A percentile compares a stretch with the other conserved stretches of the same genome.
phyloP scores from a whole-genome alignment of 2,888 invertebrate genomes.

The Trissoscelio sp. region DNA sequence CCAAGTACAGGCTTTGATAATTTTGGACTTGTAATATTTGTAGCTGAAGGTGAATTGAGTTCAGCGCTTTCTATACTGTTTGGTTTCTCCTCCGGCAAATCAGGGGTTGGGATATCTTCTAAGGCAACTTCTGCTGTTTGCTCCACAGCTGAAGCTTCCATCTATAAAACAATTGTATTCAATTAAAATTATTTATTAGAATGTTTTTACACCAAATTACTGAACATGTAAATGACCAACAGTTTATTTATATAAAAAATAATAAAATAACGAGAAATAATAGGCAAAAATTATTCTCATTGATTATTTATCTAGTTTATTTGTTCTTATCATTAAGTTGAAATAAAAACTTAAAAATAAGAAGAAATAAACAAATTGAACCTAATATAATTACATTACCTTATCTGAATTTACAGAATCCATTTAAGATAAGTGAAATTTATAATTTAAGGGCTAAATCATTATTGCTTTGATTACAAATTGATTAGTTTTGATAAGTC shows the following conservation, averaged over 20 bases:
- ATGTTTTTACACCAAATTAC: not conserved
- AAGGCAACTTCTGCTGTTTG: slow-evolving; percentile 57
- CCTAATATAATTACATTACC: too few species aligned
- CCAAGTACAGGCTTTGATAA: slow-evolving; percentile 81
- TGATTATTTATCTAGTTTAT: too few species aligned
- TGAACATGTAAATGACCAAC: not conserved
- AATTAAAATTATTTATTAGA: not conserved
- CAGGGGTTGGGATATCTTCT: slow-evolving; percentile 68
- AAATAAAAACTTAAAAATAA: not conserved
- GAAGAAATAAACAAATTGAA: too few species aligned
- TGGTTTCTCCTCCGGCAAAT: slow-evolving; percentile 54
- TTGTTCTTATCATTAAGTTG: too few species aligned
- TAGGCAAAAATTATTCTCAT: too few species aligned
- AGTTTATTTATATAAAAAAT: too few species aligned
- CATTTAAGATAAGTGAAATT: slow-evolving; percentile 40
- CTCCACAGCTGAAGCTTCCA: slow-evolving; percentile 39
- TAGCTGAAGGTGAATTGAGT: slow-evolving; percentile 69
- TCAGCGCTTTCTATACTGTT: slow-evolving; percentile 69
- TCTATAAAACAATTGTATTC: slow-evolving; percentile 23
- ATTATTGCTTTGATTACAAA: too few species aligned
- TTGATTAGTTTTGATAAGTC: too few species aligned
- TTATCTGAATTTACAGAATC: slow-evolving; percentile 36
- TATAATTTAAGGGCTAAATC: too few species aligned
- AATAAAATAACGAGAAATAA: too few species aligned
- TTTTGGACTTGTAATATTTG: slow-evolving; percentile 77